Percentiles rank a stretch among this genome's conserved stretches.
Conservation (phyloP, 2,888 invertebrate species). For the Charanyca ferruginea region DNA sequence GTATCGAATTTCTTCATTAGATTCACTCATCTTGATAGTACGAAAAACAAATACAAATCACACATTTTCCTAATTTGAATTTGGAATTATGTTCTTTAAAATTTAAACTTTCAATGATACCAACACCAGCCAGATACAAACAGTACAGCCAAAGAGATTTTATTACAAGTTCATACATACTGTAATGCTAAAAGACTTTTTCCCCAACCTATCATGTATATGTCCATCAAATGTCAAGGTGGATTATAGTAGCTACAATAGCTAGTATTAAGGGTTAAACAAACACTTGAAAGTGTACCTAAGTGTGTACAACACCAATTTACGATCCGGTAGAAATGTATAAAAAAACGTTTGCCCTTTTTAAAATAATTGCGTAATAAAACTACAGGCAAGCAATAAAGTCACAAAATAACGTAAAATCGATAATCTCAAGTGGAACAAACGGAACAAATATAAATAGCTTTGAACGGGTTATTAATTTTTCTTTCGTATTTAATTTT, state of each 20-base stretch:
- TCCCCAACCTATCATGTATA: too few relatives aligned
- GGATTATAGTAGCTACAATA: conserved; percentile 21
- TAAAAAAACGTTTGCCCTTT: conserved; percentile 59
- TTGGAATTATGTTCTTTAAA: too few relatives aligned
- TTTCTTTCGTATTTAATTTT: conserved; percentile 76
- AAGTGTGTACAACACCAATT: conserved; percentile 49
- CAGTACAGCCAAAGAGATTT: too few relatives aligned
- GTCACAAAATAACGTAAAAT: conserved; percentile 66
- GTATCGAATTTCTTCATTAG: too few relatives aligned
- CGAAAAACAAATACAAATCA: too few relatives aligned
- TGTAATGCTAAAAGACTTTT: too few relatives aligned
- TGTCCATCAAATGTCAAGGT: conserved; percentile 39
- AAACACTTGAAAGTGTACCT: conserved; percentile 36
- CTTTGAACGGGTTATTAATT: conserved; percentile 85
- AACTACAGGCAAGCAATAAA: conserved; percentile 61
- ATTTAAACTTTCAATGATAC: too few relatives aligned
- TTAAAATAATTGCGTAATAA: conserved; percentile 64
- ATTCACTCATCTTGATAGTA: too few relatives aligned
- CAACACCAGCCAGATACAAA: too few relatives aligned
- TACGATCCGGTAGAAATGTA: conserved; percentile 52
- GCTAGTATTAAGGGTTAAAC: conserved; percentile 34
- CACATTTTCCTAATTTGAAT: too few relatives aligned
- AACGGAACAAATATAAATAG: conserved; percentile 69
- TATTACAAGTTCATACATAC: too few relatives aligned
- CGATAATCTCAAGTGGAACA: conserved; percentile 75